A percentile compares a stretch with the other conserved stretches of the same genome.
Conservation (phyloP, 2,888 invertebrate species). For the Andrena hattorfiana region DNA sequence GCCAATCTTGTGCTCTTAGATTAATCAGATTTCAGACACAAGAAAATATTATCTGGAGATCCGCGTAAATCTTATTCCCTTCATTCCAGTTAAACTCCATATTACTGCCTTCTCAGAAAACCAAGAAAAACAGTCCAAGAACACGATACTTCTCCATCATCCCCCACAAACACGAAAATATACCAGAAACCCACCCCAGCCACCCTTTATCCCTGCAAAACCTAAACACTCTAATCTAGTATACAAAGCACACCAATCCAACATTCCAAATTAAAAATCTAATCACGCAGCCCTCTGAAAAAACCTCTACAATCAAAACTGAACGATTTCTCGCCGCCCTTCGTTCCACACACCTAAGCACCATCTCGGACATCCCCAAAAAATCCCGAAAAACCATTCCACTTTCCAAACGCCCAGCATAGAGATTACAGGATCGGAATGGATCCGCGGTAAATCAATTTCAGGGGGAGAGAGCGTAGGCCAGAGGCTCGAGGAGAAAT, state of each 20-base stretch:
- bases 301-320: neutral
- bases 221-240: no score
- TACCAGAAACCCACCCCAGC: no score
- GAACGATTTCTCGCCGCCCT: neutral
- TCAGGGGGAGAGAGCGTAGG: constrained; percentile 7
- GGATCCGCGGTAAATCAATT: constrained; percentile 53
- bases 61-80: no score
- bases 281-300: no score
- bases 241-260: no score
- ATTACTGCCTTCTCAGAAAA: no score
- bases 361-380: neutral
- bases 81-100: no score
- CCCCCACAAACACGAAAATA: no score
- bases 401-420: neutral
- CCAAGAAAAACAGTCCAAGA: no score
- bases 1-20: neutral
- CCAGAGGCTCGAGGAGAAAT: constrained; percentile 14
- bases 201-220: no score
- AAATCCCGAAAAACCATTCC: neutral
- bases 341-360: neutral
- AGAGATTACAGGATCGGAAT: neutral
- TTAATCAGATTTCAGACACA: neutral
- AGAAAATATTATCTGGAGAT: neutral
- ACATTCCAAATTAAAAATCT: no score
- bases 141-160: no score